Evolutionary conservation across 2,888 invertebrate species (phyloP), one percentile per base, ranked within the genome.

Genomic region (Nymphalis urticae): DNA sequence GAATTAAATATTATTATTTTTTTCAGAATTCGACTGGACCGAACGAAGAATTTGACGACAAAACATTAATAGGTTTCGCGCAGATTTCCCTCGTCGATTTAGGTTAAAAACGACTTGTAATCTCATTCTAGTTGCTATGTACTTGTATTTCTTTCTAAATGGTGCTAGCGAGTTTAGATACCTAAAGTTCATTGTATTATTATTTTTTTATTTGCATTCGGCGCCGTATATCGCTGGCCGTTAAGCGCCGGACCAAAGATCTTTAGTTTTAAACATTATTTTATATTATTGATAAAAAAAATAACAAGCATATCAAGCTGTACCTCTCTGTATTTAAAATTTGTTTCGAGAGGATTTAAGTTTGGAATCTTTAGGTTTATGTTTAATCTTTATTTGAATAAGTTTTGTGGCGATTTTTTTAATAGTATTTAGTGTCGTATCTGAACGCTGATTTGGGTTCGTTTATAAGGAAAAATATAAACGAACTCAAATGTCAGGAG

Each of bases 41-140:
- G 64, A 96, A 96, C 81, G 98, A 98, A 90, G 94, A 96, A 72
- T 96, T 97, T 62, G 98, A 99, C 85, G 99, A 99, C 86, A 98
- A 98, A 85, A 95, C 98, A 53, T 93, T 99, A 75, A 95, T 98
- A 86, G 99, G 99, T 76, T 99, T 97, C 92, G 99, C 99, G 82
- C 98, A 99, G 93, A 97, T 99, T 85, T 97, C 98, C 73, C 96
- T 98, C 83, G 95, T 96, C 2, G 73, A 74, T n/a, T 58, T 56
- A 65, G 58, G 54, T 58, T 68, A 66, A 66, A 56, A 59, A 9
- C 51, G 47, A 64, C 27, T n/a, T 48, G 32, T 48, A 56, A 65
- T 54, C 66, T 69, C 59, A 66, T 63, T n/a, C 58, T 58, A 58
- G 36, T 58, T 51, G 21, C 24, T 63, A 54, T 71, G 65, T 71